These are phyloP conservation scores for Rhabdornis inornatus DNA, from an alignment of 2,113 vertebrate species.

Conservation along the genomic window DNA sequence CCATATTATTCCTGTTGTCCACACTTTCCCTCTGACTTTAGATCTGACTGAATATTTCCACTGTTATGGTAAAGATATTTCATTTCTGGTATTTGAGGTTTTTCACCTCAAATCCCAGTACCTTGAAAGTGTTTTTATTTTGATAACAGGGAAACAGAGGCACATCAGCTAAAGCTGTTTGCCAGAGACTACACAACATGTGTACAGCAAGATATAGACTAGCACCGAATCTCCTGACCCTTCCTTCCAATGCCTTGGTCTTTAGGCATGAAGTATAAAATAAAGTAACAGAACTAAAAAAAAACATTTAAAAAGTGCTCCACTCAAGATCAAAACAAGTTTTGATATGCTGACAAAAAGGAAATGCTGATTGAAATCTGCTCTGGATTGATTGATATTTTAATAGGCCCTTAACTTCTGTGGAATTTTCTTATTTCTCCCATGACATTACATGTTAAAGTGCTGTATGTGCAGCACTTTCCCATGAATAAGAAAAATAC, in stretches of 20 bases:
- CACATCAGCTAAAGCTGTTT: not conserved
- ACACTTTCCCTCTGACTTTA: not conserved
- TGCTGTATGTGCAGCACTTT: not conserved
- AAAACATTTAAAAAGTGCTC: not conserved
- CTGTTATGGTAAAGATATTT: not conserved
- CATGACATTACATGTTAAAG: not conserved
- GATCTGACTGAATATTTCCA: not conserved
- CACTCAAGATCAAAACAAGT: not conserved
- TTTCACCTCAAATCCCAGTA: not conserved
- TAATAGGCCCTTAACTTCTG: not conserved
- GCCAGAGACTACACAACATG: not conserved
- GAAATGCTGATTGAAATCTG: not conserved
- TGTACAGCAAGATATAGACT: not conserved
- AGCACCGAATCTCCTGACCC: not conserved
- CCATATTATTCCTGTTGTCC: not conserved
- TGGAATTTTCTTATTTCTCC: not conserved
- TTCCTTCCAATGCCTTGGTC: not conserved
- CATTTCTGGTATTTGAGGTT: not conserved
- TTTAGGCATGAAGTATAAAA: not conserved
- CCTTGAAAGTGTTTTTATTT: not conserved
- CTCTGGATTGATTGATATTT: not conserved
- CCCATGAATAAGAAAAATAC: not conserved
- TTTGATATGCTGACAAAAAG: not conserved
- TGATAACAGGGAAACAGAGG: not conserved
- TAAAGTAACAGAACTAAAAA: not conserved